These are phyloP conservation scores for Myotis yumanensis DNA, from an alignment of 2,113 vertebrate species.

Conservation along the genomic window DNA sequence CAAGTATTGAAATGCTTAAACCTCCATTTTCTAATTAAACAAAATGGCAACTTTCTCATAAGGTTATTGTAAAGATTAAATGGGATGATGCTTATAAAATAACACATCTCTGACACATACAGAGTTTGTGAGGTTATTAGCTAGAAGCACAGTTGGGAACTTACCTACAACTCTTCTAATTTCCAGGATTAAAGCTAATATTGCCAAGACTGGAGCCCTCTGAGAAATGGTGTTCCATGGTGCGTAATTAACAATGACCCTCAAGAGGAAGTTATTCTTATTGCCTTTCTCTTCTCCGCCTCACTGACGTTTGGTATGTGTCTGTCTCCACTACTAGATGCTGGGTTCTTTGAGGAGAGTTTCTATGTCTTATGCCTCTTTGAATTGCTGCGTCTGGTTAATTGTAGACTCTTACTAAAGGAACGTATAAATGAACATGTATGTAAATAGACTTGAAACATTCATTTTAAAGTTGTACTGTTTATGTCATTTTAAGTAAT, in stretches of 20 bases:
- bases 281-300: background rate
- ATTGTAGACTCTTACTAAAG: background rate
- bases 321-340: background rate
- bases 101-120: background rate
- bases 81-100: background rate
- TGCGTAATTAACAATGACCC: background rate
- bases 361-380: background rate
- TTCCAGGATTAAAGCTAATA: constrained; percentile 3
- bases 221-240: background rate
- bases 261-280: background rate
- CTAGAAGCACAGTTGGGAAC: background rate
- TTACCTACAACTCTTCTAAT: background rate
- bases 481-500: constrained; percentile 32
- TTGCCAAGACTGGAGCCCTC: background rate
- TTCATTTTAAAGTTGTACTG: constrained; percentile 25
- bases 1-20: background rate
- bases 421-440: background rate
- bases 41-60: background rate
- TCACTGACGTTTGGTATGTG: background rate
- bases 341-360: background rate
- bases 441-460: constrained; percentile 14
- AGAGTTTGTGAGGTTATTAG: background rate
- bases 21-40: background rate
- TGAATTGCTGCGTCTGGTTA: constrained; percentile 1
- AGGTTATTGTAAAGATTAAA: background rate